A percentile compares a stretch with the other conserved stretches of the same genome.
phyloP scores from a whole-genome alignment of 2,113 vertebrate species.

The Sebastes fasciatus region DNA sequence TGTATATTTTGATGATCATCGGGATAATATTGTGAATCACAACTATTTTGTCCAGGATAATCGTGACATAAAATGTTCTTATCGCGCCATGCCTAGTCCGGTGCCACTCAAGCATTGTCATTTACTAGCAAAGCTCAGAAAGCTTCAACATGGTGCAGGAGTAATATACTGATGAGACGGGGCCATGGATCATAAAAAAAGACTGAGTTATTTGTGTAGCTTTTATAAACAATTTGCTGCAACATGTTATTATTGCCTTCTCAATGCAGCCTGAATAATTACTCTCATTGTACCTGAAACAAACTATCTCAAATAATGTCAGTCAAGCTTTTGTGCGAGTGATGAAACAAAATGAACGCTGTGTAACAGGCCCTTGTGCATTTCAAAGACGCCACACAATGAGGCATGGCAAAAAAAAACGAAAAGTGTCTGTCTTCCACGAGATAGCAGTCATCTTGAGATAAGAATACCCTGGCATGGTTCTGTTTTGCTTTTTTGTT shows the following conservation, averaged over 20 bases:
- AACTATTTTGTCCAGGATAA: too few relatives aligned
- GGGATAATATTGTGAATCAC: too few relatives aligned
- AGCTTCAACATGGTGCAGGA: constrained; percentile 2
- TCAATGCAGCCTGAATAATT: constrained; percentile 66
- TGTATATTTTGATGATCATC: too few relatives aligned
- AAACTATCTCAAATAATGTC: constrained; percentile 72
- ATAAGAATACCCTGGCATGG: constrained; percentile 72
- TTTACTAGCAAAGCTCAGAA: constrained; percentile 14
- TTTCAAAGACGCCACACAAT: constrained; percentile 76
- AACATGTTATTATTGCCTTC: constrained; percentile 55
- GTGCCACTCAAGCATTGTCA: background rate
- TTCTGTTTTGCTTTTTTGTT: constrained; percentile 68
- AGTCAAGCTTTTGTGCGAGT: constrained; percentile 69
- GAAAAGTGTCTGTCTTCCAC: constrained; percentile 76
- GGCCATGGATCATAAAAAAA: background rate
- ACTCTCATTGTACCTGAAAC: constrained; percentile 74
- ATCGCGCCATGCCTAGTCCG: too few relatives aligned
- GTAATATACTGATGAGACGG: background rate
- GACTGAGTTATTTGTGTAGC: background rate
- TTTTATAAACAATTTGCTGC: constrained; percentile 53
- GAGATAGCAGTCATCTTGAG: constrained; percentile 73
- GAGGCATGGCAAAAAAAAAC: constrained; percentile 54
- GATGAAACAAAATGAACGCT: constrained; percentile 73
- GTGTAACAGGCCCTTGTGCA: constrained; percentile 70
- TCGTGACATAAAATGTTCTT: too few relatives aligned